These are phyloP conservation scores for Melanostoma mellinum DNA, from an alignment of 2,888 invertebrate genomes.

Conservation along the genomic window DNA sequence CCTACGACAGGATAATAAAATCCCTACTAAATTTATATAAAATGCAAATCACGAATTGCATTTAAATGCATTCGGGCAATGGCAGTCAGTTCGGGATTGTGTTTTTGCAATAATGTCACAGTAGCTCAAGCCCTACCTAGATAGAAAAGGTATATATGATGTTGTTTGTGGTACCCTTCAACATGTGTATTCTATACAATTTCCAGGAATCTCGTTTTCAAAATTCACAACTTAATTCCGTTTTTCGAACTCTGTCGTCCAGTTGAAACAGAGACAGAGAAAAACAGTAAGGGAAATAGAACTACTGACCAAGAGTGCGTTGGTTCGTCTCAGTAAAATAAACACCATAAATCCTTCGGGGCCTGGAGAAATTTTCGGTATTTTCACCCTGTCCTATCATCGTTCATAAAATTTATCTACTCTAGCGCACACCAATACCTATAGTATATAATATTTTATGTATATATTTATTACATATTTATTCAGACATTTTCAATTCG, in stretches of 20 bases:
- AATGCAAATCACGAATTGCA: constrained; percentile 72
- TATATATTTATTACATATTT: constrained; percentile 70
- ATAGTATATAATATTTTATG: constrained; percentile 41
- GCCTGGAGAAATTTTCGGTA: background rate
- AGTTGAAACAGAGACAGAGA: background rate
- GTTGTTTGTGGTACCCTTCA: constrained; percentile 42
- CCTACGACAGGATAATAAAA: constrained; percentile 72
- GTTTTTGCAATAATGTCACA: constrained; percentile 34
- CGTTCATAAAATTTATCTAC: constrained; percentile 10
- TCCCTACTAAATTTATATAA: constrained; percentile 71
- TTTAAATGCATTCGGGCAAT: constrained; percentile 68
- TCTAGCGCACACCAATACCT: constrained; percentile 1
- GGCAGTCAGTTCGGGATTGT: constrained; percentile 17
- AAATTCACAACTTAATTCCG: constrained; percentile 68
- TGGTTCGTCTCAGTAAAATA: constrained; percentile 16
- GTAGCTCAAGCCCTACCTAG: constrained; percentile 24
- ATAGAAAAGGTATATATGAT: constrained; percentile 13
- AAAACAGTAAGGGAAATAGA: background rate
- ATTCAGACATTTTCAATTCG: constrained; percentile 66
- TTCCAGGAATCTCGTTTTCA: constrained; percentile 68
- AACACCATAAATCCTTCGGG: constrained; percentile 16
- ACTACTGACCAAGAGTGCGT: constrained; percentile 6
- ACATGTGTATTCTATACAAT: constrained; percentile 59
- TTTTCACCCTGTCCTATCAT: background rate
- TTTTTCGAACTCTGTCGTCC: constrained; percentile 34